phyloP scores from a whole-genome alignment of 2,113 vertebrate genomes.

The Falco punctatus region DNA sequence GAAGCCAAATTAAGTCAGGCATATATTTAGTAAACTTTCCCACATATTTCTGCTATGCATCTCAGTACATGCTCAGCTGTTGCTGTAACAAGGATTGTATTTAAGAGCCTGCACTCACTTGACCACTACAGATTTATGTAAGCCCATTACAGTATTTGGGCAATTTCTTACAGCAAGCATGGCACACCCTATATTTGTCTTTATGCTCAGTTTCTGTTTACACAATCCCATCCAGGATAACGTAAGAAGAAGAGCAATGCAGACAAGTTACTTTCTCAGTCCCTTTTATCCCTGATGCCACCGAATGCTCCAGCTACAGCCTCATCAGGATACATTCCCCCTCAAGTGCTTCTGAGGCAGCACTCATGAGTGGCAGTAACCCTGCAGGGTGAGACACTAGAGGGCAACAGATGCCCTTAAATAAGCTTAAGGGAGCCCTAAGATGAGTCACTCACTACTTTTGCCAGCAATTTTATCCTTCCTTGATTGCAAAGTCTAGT shows the following conservation, averaged over 20 bases:
- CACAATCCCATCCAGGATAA: accelerated
- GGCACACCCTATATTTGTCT: neutral
- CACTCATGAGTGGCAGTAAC: accelerated
- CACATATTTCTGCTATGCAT: neutral
- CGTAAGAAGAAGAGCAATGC: accelerated
- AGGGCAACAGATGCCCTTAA: conserved; percentile 65
- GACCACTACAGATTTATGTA: neutral
- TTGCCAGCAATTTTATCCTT: neutral
- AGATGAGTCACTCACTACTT: accelerated
- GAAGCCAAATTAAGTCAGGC: neutral
- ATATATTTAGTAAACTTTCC: neutral
- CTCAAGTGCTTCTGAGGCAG: accelerated
- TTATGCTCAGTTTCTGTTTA: neutral
- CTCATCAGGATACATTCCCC: accelerated
- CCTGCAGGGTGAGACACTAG: conserved; percentile 42
- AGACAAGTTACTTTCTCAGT: accelerated
- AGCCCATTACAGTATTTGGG: neutral
- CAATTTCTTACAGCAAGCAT: neutral
- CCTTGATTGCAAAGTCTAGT: too few species aligned
- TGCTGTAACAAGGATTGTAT: neutral
- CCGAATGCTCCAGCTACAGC: neutral
- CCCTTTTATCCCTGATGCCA: neutral
- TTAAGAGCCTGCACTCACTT: neutral
- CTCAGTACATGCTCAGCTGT: neutral
- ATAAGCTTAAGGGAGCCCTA: neutral